Conservation (phyloP, 2,113 vertebrate species). For the Poicephalus meyeri region DNA sequence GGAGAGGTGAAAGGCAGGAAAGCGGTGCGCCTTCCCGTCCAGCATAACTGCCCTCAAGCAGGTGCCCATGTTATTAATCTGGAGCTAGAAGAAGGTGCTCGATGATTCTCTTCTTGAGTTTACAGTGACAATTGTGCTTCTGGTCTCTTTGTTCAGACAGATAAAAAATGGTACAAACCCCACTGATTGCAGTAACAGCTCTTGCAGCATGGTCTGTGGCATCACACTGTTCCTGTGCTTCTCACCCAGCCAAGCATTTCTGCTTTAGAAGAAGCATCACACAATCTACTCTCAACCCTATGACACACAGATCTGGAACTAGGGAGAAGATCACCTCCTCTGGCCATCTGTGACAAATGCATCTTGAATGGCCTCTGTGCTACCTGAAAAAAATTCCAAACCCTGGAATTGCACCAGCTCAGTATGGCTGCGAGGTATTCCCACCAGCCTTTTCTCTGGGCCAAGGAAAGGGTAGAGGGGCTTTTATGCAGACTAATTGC, state of each 20-base stretch:
- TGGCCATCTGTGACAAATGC: neutral
- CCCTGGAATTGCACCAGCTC: neutral
- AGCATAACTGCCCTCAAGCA: neutral
- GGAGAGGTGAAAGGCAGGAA: neutral
- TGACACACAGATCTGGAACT: neutral
- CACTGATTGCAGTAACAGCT: neutral
- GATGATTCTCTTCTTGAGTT: neutral
- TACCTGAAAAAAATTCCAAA: neutral
- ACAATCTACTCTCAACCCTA: neutral
- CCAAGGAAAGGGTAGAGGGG: neutral
- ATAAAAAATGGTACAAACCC: neutral
- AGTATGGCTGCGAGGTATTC: neutral
- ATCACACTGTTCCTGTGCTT: fast-evolving
- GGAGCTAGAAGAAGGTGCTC: neutral
- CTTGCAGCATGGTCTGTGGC: neutral
- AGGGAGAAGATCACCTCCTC: neutral
- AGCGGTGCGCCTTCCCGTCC: neutral
- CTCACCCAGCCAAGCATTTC: neutral
- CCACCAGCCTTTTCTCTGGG: neutral
- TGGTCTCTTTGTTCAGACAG: neutral
- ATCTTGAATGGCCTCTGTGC: neutral
- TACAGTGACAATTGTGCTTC: neutral
- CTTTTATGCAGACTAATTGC: neutral
- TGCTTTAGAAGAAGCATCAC: neutral
- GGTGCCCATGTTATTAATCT: fast-evolving